These are phyloP conservation scores for Chaetorhynchus papuensis DNA, from an alignment of 2,113 vertebrate genomes.

Conservation along the genomic window DNA sequence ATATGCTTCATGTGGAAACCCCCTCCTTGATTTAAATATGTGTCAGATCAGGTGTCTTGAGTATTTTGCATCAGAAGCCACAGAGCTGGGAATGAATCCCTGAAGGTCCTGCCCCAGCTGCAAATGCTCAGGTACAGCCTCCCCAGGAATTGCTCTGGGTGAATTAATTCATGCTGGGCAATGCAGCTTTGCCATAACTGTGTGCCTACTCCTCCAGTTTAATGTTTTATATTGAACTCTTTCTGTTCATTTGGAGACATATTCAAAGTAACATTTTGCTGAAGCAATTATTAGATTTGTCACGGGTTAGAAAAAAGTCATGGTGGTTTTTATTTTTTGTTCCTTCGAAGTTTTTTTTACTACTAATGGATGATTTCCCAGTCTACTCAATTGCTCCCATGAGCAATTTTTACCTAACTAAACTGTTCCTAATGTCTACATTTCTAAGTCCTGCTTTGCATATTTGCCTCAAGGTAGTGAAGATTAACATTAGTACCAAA, in stretches of 20 bases:
- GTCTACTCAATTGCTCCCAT: not conserved
- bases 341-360: not conserved
- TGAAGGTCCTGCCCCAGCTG: not conserved
- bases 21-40: not conserved
- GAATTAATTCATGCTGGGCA: not conserved
- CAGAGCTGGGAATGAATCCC: not conserved
- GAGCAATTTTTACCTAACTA: not conserved
- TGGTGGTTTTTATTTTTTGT: not conserved
- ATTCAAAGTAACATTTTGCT: not conserved
- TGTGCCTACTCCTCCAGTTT: not conserved
- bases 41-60: not conserved
- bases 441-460: not conserved
- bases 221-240: not conserved
- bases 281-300: not conserved
- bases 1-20: not conserved
- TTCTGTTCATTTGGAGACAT: not conserved
- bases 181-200: not conserved
- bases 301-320: not conserved
- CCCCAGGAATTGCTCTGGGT: accelerated
- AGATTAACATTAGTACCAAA: not conserved
- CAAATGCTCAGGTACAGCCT: accelerated
- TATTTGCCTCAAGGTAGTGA: not conserved
- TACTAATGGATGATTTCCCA: not conserved
- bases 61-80: not conserved
- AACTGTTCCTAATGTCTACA: not conserved